Evolutionary conservation across 1,140 invertebrate species (phyloP).

Genomic region (Bursaphelenchus mucronatus): DNA sequence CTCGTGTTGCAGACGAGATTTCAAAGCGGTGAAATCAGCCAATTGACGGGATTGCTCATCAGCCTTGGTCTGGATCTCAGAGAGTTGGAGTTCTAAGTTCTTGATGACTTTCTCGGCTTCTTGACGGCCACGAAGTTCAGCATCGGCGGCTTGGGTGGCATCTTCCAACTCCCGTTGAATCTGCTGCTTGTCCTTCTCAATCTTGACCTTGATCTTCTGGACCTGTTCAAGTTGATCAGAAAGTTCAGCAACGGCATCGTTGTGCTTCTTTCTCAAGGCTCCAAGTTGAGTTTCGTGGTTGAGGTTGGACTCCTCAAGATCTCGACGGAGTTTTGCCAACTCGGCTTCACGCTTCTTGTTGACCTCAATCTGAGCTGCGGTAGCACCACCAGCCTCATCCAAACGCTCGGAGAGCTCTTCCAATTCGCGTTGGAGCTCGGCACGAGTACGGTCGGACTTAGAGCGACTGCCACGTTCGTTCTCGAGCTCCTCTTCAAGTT

Average conservation of each 20-base stretch:
- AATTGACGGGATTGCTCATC: slow-evolving; percentile 90
- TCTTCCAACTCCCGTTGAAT: slow-evolving; percentile 59
- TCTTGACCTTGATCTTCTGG: slow-evolving; percentile 96
- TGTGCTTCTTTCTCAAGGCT: slow-evolving; percentile 96
- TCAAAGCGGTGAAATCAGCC: slow-evolving; percentile 88
- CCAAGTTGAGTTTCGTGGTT: slow-evolving; percentile 89
- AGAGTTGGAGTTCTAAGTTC: slow-evolving; percentile 62
- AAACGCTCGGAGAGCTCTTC: slow-evolving; percentile 84
- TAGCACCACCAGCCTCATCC: slow-evolving; percentile 77
- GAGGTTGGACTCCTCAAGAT: slow-evolving; percentile 77
- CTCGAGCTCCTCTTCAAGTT: slow-evolving; percentile 95
- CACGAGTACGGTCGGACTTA: slow-evolving; percentile 94
- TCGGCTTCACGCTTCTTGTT: slow-evolving; percentile 99
- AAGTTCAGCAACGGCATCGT: slow-evolving; percentile 95
- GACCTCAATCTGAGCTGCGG: slow-evolving; percentile 94
- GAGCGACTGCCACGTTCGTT: slow-evolving; percentile 90
- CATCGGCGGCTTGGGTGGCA: slow-evolving; percentile 46
- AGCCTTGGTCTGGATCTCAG: slow-evolving; percentile 87
- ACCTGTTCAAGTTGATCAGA: slow-evolving; percentile 98
- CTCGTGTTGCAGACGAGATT: slow-evolving; percentile 94
- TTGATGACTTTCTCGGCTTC: slow-evolving; percentile 57
- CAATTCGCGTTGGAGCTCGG: slow-evolving; percentile 88
- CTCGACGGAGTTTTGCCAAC: slow-evolving; percentile 90
- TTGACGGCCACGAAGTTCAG: slow-evolving; percentile 47
- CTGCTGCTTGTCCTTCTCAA: slow-evolving; percentile 53